Conservation (phyloP, 2,113 vertebrate species). For the Pollimyrus isidori region DNA sequence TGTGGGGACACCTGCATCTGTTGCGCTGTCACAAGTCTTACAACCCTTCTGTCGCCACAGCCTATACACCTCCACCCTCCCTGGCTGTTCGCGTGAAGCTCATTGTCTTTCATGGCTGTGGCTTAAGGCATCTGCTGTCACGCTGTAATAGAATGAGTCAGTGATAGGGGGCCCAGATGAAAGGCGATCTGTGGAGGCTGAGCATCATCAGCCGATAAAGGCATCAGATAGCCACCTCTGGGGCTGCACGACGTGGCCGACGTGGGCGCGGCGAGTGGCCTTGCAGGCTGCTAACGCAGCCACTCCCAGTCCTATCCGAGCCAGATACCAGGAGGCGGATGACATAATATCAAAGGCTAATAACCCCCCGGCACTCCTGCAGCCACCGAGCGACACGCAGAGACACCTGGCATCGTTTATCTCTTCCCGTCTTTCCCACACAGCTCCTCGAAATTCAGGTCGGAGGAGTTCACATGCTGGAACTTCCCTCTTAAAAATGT, state of each 20-base stretch:
- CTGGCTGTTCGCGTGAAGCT: not conserved
- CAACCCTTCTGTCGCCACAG: not conserved
- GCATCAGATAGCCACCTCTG: conserved; percentile 64
- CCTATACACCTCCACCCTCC: not conserved
- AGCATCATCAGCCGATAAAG: conserved; percentile 59
- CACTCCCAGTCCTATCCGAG: not conserved
- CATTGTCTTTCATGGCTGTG: not conserved
- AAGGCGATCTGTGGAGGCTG: conserved; percentile 44
- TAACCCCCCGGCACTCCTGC: conserved; percentile 2
- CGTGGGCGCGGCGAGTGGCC: conserved; percentile 5
- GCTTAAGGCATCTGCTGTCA: conserved; percentile 5
- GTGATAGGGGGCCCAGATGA: conserved; percentile 22
- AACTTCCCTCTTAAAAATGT: not conserved
- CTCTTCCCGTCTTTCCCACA: not conserved
- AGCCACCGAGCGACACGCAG: not conserved
- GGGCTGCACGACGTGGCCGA: conserved; percentile 46
- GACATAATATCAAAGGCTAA: conserved; percentile 7
- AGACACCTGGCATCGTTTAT: not conserved
- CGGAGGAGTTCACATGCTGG: not conserved
- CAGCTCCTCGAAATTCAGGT: not conserved
- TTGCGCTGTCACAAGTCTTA: not conserved
- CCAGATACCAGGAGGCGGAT: conserved; percentile 6
- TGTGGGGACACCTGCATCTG: not conserved
- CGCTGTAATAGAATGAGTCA: conserved; percentile 14
- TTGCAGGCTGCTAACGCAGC: conserved; percentile 4